phyloP scores from a whole-genome alignment of 1,140 invertebrate species.

The Philopotamus ludificatus region DNA sequence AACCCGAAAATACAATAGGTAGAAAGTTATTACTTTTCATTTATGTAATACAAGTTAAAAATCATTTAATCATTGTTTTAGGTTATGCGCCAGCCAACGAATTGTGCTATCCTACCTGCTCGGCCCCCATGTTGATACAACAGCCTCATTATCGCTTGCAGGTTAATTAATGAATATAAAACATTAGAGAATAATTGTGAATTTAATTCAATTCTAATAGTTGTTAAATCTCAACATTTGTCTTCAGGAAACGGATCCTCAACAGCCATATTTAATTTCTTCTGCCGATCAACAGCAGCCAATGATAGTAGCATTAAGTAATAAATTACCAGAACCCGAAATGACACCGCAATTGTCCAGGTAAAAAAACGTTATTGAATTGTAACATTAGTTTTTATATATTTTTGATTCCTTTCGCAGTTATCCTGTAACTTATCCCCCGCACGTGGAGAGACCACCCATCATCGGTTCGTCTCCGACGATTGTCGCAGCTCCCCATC shows the following conservation, averaged over 20 bases:
- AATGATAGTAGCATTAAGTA: slow-evolving; percentile 11
- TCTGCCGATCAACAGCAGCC: neutral
- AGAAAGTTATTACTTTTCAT: neutral
- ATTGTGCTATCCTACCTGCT: slow-evolving; percentile 8
- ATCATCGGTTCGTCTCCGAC: slow-evolving; percentile 2
- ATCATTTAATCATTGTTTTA: slow-evolving; percentile 5
- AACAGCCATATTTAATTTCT: slow-evolving; percentile 9
- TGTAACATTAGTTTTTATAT: neutral
- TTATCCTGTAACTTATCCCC: slow-evolving; percentile 4
- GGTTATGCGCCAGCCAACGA: slow-evolving; percentile 2
- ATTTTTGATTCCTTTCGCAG: neutral
- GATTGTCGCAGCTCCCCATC: slow-evolving; percentile 5
- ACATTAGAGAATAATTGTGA: neutral
- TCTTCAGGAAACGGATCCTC: slow-evolving; percentile 12
- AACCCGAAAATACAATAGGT: neutral
- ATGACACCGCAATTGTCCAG: neutral
- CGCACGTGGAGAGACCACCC: neutral
- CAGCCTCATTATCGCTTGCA: slow-evolving; percentile 12
- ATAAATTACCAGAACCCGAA: slow-evolving; percentile 16
- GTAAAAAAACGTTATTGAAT: neutral
- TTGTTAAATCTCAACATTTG: neutral
- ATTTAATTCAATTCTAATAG: neutral
- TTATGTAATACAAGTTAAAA: neutral
- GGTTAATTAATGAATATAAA: slow-evolving; percentile 5
- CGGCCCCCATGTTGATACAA: slow-evolving; percentile 1